A percentile compares a stretch with the other conserved stretches of the same genome.
These are phyloP conservation scores for Lepus europaeus DNA, from an alignment of 2,113 vertebrate genomes.

Conservation along the genomic window DNA sequence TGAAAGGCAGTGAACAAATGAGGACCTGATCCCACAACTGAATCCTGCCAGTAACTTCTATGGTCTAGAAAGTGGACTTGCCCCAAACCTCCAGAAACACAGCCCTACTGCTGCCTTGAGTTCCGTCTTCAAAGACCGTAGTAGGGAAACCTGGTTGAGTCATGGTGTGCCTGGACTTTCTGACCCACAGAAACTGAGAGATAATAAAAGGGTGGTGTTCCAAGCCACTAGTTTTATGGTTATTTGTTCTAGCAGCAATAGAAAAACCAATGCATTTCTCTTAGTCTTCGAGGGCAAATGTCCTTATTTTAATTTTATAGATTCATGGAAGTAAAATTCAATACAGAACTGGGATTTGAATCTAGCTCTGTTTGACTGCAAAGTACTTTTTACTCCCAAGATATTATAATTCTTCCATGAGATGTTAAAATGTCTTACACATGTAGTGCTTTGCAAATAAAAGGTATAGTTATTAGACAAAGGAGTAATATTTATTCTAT, in stretches of 20 bases:
- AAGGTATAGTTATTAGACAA: background rate
- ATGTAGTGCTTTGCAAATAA: background rate
- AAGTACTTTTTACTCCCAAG: background rate
- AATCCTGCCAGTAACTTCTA: background rate
- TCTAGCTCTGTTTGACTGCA: background rate
- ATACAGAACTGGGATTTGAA: background rate
- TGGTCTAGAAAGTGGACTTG: background rate
- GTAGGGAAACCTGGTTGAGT: background rate
- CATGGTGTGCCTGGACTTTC: background rate
- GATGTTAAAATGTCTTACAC: slow-evolving; percentile 4
- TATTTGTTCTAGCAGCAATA: background rate
- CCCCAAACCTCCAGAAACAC: background rate
- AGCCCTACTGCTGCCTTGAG: background rate
- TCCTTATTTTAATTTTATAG: slow-evolving; percentile 38
- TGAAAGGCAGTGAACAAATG: background rate
- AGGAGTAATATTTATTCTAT: slow-evolving; percentile 24
- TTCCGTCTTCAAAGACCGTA: background rate
- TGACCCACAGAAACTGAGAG: background rate
- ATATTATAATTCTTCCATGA: background rate
- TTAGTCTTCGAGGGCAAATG: background rate
- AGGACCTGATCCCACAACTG: background rate
- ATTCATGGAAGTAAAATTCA: slow-evolving; percentile 28
- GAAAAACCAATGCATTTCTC: background rate
- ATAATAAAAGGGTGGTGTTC: background rate
- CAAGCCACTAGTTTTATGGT: background rate